These are phyloP conservation scores for Bombus pyrosoma DNA, from an alignment of 1,140 invertebrate genomes.

Conservation along the genomic window DNA sequence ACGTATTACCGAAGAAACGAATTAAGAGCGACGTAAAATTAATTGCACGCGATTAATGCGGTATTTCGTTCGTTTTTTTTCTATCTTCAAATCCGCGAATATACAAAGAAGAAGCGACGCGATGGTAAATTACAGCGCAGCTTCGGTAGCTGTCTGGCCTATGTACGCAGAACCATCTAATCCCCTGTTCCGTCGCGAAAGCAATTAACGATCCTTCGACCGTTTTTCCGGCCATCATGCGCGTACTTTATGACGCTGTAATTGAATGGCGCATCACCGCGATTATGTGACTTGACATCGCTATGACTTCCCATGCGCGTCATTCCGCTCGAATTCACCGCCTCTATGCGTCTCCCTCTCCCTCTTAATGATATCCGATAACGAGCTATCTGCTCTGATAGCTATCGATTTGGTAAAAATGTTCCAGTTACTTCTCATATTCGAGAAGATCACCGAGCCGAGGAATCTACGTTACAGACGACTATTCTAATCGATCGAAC, in stretches of 20 bases:
- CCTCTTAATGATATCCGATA: not conserved
- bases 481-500: too few relatives aligned
- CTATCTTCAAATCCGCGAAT: not conserved
- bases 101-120: not conserved
- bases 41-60: not conserved
- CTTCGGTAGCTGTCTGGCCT: not conserved
- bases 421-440: not conserved
- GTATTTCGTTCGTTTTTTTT: not conserved
- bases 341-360: not conserved
- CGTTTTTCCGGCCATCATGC: constrained; percentile 47
- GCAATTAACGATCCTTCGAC: constrained; percentile 46
- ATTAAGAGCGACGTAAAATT: not conserved
- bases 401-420: constrained; percentile 18
- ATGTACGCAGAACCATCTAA: constrained; percentile 13
- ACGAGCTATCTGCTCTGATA: constrained; percentile 21
- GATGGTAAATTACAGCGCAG: not conserved
- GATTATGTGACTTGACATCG: constrained; percentile 40
- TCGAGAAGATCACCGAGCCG: not conserved
- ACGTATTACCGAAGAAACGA: not conserved
- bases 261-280: constrained; percentile 39
- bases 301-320: constrained; percentile 41
- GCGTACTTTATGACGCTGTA: constrained; percentile 37
- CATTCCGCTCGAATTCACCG: constrained; percentile 22
- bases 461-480: not conserved
- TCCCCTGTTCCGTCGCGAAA: constrained; percentile 15